A percentile compares a stretch with the other conserved stretches of the same genome.
Conservation (phyloP, 1,140 invertebrate species). For the Laupala kohalensis region DNA sequence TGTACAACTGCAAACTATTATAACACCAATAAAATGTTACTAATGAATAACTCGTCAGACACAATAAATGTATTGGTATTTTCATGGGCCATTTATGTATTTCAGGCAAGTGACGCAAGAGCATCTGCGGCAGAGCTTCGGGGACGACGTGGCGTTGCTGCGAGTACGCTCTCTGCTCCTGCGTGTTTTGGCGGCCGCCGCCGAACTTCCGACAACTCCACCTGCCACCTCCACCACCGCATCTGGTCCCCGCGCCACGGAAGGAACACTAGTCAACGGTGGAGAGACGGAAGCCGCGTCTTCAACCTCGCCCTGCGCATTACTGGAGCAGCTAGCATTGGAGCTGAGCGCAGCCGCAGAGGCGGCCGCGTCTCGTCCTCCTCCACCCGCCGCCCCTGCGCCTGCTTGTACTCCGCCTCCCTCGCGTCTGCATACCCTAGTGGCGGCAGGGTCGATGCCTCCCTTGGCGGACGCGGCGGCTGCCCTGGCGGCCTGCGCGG, state of each 20-base stretch:
- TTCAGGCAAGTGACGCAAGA: slow-evolving; percentile 10
- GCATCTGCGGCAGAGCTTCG: slow-evolving; percentile 6
- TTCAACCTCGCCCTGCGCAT: too few species aligned
- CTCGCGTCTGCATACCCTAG: not conserved
- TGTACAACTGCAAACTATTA: too few species aligned
- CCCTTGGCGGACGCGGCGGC: not conserved
- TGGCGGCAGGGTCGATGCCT: not conserved
- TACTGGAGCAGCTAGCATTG: not conserved
- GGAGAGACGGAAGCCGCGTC: not conserved
- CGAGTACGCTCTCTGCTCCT: slow-evolving; percentile 4
- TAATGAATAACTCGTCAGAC: too few species aligned
- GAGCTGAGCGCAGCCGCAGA: not conserved
- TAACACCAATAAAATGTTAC: too few species aligned
- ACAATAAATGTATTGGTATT: too few species aligned
- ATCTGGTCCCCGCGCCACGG: too few species aligned
- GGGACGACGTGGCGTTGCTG: slow-evolving; percentile 8
- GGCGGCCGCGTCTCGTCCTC: too few species aligned
- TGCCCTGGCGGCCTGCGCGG: not conserved
- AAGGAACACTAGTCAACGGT: not conserved
- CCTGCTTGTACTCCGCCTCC: not conserved
- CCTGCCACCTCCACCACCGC: too few species aligned
- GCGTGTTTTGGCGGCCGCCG: slow-evolving; percentile 5
- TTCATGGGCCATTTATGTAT: too few species aligned
- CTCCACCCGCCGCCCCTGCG: too few species aligned
- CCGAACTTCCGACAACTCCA: not conserved